Conservation (phyloP, 2,888 invertebrate species). For the Norana najaformis region DNA sequence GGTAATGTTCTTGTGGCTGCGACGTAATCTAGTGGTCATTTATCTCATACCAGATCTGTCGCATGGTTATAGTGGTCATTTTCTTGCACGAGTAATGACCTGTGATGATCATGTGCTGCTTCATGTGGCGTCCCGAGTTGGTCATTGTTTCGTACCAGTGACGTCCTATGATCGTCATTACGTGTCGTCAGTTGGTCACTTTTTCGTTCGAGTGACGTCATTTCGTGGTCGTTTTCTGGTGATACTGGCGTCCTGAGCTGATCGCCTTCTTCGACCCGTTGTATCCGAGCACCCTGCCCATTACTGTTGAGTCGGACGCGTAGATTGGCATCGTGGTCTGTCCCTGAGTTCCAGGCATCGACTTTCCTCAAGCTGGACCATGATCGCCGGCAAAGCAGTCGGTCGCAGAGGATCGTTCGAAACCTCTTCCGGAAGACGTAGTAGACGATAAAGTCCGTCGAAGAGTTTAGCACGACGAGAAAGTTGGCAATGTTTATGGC, state of each 20-base stretch:
- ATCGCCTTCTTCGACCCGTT: neutral
- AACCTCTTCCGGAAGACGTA: slow-evolving; percentile 39
- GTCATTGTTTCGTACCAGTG: neutral
- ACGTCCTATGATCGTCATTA: neutral
- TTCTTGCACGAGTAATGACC: neutral
- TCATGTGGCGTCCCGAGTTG: too few species aligned
- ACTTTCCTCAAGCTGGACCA: neutral
- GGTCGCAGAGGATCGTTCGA: slow-evolving; percentile 33
- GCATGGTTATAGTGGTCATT: neutral
- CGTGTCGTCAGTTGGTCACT: neutral
- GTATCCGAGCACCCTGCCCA: neutral
- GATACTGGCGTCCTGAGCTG: neutral
- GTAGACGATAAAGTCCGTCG: slow-evolving; percentile 41
- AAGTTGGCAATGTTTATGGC: slow-evolving; percentile 34
- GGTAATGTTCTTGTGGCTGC: neutral
- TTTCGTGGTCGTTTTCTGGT: neutral
- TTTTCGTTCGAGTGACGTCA: neutral
- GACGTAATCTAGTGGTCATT: neutral
- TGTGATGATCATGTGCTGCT: neutral
- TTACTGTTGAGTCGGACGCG: neutral
- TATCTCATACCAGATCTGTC: neutral
- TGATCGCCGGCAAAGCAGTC: slow-evolving; percentile 15
- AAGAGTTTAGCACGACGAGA: slow-evolving; percentile 40
- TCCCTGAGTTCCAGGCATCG: neutral
- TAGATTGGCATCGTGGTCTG: neutral